phyloP scores from a whole-genome alignment of 2,888 invertebrate species.

The Dynastes hyllus region DNA sequence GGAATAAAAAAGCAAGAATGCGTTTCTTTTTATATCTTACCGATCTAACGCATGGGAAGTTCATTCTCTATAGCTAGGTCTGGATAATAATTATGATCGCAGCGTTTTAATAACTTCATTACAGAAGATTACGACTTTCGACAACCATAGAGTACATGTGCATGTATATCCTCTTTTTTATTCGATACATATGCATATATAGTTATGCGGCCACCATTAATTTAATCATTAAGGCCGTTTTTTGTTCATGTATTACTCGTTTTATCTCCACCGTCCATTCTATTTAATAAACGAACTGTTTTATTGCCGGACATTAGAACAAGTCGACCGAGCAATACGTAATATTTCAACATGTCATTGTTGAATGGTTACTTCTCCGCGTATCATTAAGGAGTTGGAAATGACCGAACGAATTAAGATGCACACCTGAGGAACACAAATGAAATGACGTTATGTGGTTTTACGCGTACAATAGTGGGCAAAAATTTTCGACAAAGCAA shows the following conservation, averaged over 20 bases:
- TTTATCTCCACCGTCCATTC: conserved; percentile 29
- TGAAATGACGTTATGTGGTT: conserved; percentile 36
- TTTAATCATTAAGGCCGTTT: conserved; percentile 25
- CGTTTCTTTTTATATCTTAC: too few relatives aligned
- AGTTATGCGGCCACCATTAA: conserved; percentile 5
- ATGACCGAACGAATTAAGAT: conserved; percentile 57
- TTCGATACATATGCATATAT: background rate
- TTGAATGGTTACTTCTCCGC: conserved; percentile 30
- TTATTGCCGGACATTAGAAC: conserved; percentile 49
- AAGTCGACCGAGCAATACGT: conserved; percentile 43
- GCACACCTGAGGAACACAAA: conserved; percentile 57
- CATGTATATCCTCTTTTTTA: background rate
- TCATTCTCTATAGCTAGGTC: background rate
- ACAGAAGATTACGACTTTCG: background rate
- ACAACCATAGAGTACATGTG: conserved; percentile 3
- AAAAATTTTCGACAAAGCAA: too few relatives aligned
- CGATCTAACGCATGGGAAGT: background rate
- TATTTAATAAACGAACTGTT: conserved; percentile 47
- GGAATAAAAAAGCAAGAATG: too few relatives aligned
- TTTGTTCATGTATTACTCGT: conserved; percentile 26
- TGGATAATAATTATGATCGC: conserved; percentile 5
- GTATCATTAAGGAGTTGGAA: conserved; percentile 51
- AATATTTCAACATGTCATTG: conserved; percentile 51
- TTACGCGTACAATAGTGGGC: too few relatives aligned
- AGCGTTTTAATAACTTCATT: conserved; percentile 8